These are phyloP conservation scores for Hydropotes inermis DNA, from an alignment of 2,113 vertebrate species.

Conservation along the genomic window DNA sequence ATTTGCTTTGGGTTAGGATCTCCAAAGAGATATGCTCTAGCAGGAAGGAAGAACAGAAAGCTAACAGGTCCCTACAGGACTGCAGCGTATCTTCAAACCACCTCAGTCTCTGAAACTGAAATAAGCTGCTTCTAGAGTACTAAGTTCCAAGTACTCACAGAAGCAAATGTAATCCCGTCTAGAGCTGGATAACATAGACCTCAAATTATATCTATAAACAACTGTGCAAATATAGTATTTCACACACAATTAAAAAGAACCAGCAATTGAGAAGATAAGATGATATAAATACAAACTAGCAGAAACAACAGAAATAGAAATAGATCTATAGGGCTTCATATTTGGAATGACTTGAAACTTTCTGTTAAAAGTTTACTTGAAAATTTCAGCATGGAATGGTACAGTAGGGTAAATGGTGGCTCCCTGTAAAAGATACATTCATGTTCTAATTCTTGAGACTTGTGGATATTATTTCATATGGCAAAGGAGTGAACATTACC, in stretches of 20 bases:
- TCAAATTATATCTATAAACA: neutral
- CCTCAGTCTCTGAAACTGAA: constrained; percentile 2
- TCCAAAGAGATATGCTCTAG: neutral
- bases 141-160: neutral
- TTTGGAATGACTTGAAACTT: neutral
- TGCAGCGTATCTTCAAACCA: neutral
- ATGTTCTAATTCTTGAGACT: neutral
- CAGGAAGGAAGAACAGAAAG: neutral
- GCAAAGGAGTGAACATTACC: neutral
- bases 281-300: neutral
- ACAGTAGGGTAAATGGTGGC: neutral
- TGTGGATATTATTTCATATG: neutral
- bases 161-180: neutral
- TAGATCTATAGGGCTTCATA: neutral
- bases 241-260: neutral
- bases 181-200: neutral
- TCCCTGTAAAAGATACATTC: neutral
- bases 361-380: neutral
- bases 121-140: neutral
- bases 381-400: neutral
- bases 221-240: neutral
- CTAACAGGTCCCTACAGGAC: neutral
- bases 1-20: neutral
- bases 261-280: neutral
- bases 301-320: constrained; percentile 28